These are phyloP conservation scores for Muricea muricata DNA, from an alignment of 92 coral and sea anemone species.

Conservation along the genomic window DNA sequence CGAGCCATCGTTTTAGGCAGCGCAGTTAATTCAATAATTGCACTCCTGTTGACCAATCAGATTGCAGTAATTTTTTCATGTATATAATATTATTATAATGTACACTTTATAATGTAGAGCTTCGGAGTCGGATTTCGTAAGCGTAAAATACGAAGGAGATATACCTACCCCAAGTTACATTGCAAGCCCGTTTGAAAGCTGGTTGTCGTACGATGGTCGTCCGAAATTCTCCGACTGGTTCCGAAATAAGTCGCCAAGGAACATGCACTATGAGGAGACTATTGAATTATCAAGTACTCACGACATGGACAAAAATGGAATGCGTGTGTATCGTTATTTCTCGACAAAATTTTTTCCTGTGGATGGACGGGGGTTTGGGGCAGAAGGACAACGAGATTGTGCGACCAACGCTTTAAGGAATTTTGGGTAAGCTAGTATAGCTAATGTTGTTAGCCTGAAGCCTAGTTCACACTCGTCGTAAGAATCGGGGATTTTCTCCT, in stretches of 20 bases:
- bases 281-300: constrained; percentile 68
- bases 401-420: constrained; percentile 87
- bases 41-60: too few relatives aligned
- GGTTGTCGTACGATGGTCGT: constrained; percentile 73
- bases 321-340: constrained; percentile 70
- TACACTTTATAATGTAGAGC: constrained; percentile 51
- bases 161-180: constrained; percentile 74
- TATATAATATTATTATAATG: not conserved
- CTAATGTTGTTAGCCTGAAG: not conserved
- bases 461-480: too few relatives aligned
- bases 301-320: constrained; percentile 75
- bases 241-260: constrained; percentile 64
- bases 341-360: constrained; percentile 83
- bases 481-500: too few relatives aligned
- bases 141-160: constrained; percentile 62
- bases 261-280: constrained; percentile 65
- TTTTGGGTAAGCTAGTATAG: constrained; percentile 82
- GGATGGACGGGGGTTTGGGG: constrained; percentile 94
- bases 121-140: constrained; percentile 82
- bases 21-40: too few relatives aligned
- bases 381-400: constrained; percentile 97
- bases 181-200: constrained; percentile 90
- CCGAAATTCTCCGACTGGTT: constrained; percentile 86
- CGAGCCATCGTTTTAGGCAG: too few relatives aligned
- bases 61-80: too few relatives aligned